phyloP scores from a whole-genome alignment of 1,140 invertebrate genomes.

The Melanaphis sacchari region DNA sequence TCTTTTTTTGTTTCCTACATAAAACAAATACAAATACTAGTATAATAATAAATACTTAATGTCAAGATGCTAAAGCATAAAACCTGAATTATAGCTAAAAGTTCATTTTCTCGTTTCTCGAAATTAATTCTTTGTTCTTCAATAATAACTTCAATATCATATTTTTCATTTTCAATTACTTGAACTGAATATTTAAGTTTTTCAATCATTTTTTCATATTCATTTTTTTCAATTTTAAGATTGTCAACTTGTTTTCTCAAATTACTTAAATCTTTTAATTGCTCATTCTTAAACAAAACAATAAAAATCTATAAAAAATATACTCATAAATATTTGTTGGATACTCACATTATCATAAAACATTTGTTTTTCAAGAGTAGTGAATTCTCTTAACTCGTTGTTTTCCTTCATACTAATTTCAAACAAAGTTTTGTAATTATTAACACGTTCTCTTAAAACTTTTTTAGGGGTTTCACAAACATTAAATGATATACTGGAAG shows the following conservation, averaged over 20 bases:
- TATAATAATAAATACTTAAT: not conserved
- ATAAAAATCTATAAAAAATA: not conserved
- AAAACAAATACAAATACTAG: not conserved
- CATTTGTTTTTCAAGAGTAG: conserved; percentile 63
- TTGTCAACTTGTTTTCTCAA: conserved; percentile 33
- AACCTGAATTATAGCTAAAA: conserved; percentile 23
- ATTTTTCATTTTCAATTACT: conserved; percentile 33
- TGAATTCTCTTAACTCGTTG: conserved; percentile 61
- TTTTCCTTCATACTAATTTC: conserved; percentile 60
- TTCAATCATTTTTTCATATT: not conserved
- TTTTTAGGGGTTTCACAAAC: conserved; percentile 42
- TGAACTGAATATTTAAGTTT: conserved; percentile 12
- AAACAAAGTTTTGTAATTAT: conserved; percentile 35
- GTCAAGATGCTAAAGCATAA: not conserved
- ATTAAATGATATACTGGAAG: not conserved
- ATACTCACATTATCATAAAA: conserved; percentile 57
- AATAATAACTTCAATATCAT: conserved; percentile 25
- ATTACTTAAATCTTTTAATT: conserved; percentile 39
- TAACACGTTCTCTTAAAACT: conserved; percentile 51
- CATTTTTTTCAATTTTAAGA: conserved; percentile 28
- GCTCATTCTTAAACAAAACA: conserved; percentile 24
- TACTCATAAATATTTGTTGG: not conserved
- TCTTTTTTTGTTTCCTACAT: conserved; percentile 32
- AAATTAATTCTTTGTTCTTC: conserved; percentile 20
- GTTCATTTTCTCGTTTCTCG: conserved; percentile 41